Evolutionary conservation across 2,888 invertebrate genomes (phyloP).

Genomic region (Nycteola revayana): DNA sequence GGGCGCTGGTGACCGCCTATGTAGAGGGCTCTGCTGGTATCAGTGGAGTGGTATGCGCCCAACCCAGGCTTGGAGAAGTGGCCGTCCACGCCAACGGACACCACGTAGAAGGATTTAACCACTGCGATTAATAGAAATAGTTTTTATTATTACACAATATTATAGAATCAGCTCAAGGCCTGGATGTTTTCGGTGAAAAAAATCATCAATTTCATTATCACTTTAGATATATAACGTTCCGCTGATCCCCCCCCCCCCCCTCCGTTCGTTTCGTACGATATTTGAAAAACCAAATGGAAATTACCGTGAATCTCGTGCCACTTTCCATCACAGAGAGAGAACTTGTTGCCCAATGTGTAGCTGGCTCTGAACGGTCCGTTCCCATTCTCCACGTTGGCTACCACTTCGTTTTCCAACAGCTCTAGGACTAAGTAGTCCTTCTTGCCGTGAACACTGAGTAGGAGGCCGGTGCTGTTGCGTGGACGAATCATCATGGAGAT

Average conservation of each 20-base stretch:
- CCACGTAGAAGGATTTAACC: slow-evolving; percentile 94
- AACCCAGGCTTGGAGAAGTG: slow-evolving; percentile 87
- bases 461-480: slow-evolving; percentile 90
- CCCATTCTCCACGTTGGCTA: slow-evolving; percentile 91
- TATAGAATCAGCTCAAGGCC: no score
- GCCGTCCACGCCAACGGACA: slow-evolving; percentile 93
- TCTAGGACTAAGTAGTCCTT: slow-evolving; percentile 93
- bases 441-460: slow-evolving; percentile 92
- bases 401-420: slow-evolving; percentile 91
- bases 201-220: no score
- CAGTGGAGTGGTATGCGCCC: slow-evolving; percentile 86
- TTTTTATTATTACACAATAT: neutral
- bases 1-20: slow-evolving; percentile 90
- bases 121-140: slow-evolving; percentile 69
- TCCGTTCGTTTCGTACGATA: no score
- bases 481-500: slow-evolving; percentile 94
- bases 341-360: slow-evolving; percentile 84
- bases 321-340: slow-evolving; percentile 94
- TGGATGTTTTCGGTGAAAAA: no score
- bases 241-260: no score
- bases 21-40: slow-evolving; percentile 92
- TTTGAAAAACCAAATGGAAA: slow-evolving; percentile 4
- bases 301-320: slow-evolving; percentile 95
- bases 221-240: no score
- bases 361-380: slow-evolving; percentile 89